Conservation (phyloP, 2,797 vertebrate species). For the Orientallactaga sibirica region DNA sequence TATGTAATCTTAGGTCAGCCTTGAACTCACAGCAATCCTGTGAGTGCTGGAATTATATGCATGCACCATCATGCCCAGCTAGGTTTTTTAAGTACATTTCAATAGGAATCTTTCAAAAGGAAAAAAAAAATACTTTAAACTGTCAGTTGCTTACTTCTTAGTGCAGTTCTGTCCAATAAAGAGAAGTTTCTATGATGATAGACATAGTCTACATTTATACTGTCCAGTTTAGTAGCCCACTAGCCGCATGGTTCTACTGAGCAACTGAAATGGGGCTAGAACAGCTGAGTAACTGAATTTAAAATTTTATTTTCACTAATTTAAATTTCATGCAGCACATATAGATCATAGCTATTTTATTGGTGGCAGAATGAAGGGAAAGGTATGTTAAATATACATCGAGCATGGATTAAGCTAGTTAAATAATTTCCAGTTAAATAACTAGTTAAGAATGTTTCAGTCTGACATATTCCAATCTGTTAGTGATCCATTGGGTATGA, state of each 20-base stretch:
- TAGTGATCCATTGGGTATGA: not conserved
- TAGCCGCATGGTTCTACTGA: not conserved
- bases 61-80: too few species aligned
- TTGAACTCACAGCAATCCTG: too few species aligned
- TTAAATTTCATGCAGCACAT: not conserved
- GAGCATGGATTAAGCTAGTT: not conserved
- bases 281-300: not conserved
- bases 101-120: conserved; percentile 26
- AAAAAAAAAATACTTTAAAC: conserved; percentile 56
- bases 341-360: not conserved
- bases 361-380: not conserved
- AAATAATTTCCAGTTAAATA: conserved; percentile 8
- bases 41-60: too few species aligned
- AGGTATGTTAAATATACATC: too few species aligned
- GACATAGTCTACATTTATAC: not conserved
- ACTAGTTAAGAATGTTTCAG: not conserved
- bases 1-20: too few species aligned
- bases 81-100: not conserved
- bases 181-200: not conserved
- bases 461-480: not conserved
- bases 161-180: not conserved
- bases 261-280: not conserved
- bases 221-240: not conserved
- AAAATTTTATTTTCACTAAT: not conserved
- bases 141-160: conserved; percentile 45